A percentile compares a stretch with the other conserved stretches of the same genome.
phyloP scores from a whole-genome alignment of 2,113 vertebrate species.

The Mystacornis crossleyi region DNA sequence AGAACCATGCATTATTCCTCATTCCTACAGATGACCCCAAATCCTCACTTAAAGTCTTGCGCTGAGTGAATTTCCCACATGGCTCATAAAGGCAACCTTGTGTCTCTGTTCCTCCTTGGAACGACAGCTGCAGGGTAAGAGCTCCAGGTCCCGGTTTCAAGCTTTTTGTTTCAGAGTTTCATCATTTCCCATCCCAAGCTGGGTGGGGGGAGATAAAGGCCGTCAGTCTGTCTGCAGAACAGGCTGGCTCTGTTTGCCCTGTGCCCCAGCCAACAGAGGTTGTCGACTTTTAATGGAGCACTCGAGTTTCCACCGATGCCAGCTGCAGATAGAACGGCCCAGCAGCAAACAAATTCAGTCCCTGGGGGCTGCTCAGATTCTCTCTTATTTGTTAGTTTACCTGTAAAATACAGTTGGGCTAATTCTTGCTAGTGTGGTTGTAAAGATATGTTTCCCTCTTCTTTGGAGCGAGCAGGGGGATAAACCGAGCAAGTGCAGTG shows the following conservation, averaged over 20 bases:
- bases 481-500: background rate
- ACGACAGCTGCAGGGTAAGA: background rate
- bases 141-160: background rate
- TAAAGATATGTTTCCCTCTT: conserved; percentile 10
- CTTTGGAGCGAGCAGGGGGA: background rate
- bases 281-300: conserved; percentile 65
- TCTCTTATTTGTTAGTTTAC: conserved; percentile 72
- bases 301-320: conserved; percentile 82
- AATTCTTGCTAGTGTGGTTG: conserved; percentile 48
- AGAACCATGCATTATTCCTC: background rate
- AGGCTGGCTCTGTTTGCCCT: conserved; percentile 76
- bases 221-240: conserved; percentile 85
- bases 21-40: background rate
- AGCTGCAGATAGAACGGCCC: conserved; percentile 62
- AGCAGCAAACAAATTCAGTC: conserved; percentile 60
- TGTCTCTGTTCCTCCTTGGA: background rate
- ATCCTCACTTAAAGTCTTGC: background rate
- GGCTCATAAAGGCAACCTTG: background rate
- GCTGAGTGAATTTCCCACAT: background rate
- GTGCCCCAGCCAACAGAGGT: conserved; percentile 53
- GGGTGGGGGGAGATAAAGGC: conserved; percentile 77
- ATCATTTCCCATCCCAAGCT: conserved; percentile 53
- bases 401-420: conserved; percentile 64
- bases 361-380: conserved; percentile 54
- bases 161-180: conserved; percentile 36